These are phyloP conservation scores for Eutolmus rufibarbis DNA, from an alignment of 2,888 invertebrate species.

Conservation along the genomic window DNA sequence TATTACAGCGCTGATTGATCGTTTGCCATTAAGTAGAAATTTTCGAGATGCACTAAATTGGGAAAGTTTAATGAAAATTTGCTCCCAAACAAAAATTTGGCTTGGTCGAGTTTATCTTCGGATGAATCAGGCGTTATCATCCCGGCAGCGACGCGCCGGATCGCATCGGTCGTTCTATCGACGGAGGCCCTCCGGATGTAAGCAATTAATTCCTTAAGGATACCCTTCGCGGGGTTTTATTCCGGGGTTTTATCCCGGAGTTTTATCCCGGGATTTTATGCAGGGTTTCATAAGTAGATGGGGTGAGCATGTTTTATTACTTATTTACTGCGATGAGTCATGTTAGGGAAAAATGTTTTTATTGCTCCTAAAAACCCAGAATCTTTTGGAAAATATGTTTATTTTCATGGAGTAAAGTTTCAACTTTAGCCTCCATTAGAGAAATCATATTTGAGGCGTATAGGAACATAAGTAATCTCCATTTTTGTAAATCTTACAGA, in stretches of 20 bases:
- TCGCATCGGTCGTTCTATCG: not conserved
- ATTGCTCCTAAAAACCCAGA: not conserved
- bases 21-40: not conserved
- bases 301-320: not conserved
- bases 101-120: not conserved
- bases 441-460: too few relatives aligned
- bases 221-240: not conserved
- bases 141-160: not conserved
- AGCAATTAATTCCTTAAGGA: not conserved
- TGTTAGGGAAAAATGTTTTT: not conserved
- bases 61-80: conserved; percentile 23
- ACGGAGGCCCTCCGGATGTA: not conserved
- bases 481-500: too few relatives aligned
- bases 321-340: not conserved
- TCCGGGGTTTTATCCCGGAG: not conserved
- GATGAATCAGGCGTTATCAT: not conserved
- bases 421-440: not conserved
- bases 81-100: not conserved
- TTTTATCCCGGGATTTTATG: not conserved
- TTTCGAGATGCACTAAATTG: conserved; percentile 6
- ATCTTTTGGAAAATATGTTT: not conserved
- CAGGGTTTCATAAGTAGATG: not conserved
- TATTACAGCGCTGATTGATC: conserved; percentile 12
- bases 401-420: not conserved
- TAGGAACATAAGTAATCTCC: too few relatives aligned